phyloP scores from a whole-genome alignment of 1,140 invertebrate genomes.

The Drosophila sp. region DNA sequence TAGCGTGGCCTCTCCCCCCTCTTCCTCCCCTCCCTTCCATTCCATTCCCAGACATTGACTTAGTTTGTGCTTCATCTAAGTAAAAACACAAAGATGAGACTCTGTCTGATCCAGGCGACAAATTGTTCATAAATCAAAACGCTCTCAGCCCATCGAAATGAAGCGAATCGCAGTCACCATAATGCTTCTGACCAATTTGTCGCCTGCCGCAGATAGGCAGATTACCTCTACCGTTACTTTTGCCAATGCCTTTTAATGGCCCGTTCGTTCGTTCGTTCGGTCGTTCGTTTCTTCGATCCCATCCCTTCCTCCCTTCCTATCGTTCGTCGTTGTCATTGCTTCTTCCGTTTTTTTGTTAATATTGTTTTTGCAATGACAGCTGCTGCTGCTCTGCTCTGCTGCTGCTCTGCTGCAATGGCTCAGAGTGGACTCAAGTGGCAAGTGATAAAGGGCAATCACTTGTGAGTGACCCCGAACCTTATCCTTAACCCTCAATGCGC shows the following conservation, averaged over 20 bases:
- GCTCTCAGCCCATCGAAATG: too few relatives aligned
- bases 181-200: conserved; percentile 22
- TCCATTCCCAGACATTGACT: conserved; percentile 27
- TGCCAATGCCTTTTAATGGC: conserved; percentile 33
- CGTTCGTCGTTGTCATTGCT: conserved; percentile 22
- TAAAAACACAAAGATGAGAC: background rate
- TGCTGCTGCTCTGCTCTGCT: conserved; percentile 8
- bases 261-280: background rate
- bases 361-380: conserved; percentile 30
- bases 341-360: conserved; percentile 10
- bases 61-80: conserved; percentile 1
- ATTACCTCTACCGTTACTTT: conserved; percentile 12
- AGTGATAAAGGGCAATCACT: conserved; percentile 75
- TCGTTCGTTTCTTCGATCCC: background rate
- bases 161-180: too few relatives aligned
- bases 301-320: background rate
- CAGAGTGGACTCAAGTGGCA: conserved; percentile 52
- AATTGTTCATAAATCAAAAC: conserved; percentile 3
- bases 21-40: too few relatives aligned
- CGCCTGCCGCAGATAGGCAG: conserved; percentile 13
- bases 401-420: background rate
- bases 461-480: conserved; percentile 49
- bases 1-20: conserved; percentile 51
- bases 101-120: conserved; percentile 8
- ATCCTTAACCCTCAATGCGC: conserved; percentile 11